Conservation (phyloP, 2,113 vertebrate species). For the Danionella cerebrum region DNA sequence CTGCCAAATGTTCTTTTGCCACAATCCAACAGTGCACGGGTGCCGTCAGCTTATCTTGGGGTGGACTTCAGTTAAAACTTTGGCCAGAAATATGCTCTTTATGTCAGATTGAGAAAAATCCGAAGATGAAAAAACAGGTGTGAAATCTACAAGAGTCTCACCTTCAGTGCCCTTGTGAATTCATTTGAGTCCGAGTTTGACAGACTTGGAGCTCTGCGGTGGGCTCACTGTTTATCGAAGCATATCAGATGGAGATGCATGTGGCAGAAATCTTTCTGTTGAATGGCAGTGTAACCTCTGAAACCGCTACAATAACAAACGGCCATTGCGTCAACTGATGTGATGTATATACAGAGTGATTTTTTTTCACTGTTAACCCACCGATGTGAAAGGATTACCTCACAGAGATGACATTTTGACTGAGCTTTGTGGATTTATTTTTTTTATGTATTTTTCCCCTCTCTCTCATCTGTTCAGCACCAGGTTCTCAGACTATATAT, state of each 20-base stretch:
- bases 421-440: not conserved
- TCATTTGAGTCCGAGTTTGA: constrained; percentile 25
- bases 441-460: not conserved
- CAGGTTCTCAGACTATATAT: too few relatives aligned
- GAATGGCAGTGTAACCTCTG: not conserved
- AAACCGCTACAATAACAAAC: constrained; percentile 28
- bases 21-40: constrained; percentile 66
- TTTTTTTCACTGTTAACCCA: constrained; percentile 5
- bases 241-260: constrained; percentile 19
- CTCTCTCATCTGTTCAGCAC: too few relatives aligned
- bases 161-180: constrained; percentile 27
- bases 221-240: constrained; percentile 13
- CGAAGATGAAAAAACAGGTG: not conserved
- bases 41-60: constrained; percentile 56
- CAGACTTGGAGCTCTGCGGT: constrained; percentile 12
- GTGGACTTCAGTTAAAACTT: constrained; percentile 56
- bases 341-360: constrained; percentile 22
- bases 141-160: constrained; percentile 17
- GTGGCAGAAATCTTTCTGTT: constrained; percentile 7
- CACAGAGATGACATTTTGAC: not conserved
- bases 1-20: constrained; percentile 71
- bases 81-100: constrained; percentile 26
- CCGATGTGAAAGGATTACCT: constrained; percentile 21
- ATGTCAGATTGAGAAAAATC: not conserved
- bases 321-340: constrained; percentile 21